Base-by-base conservation (phyloP, 2,888 invertebrate species). In the Agriopis leucophaearia region DNA sequence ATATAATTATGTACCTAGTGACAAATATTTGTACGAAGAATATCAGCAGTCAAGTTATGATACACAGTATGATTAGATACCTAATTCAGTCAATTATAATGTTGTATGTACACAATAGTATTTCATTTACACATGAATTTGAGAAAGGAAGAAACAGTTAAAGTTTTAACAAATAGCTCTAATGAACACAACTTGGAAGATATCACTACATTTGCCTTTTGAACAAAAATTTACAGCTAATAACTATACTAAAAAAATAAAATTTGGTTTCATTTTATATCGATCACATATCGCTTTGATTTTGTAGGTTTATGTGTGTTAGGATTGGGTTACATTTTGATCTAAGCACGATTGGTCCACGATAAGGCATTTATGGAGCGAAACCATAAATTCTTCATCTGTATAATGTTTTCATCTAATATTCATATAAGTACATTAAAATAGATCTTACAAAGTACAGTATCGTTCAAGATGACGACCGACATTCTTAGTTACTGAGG, bases 1-100 rank as follows among this genome's bases (percentile, higher is more conserved):
- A 85, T 87, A 81, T 79, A 78, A 78, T 84, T 27, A 27, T 1
- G 18, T 27, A 86, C 80, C 86, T 79, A 87, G 81, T 85, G 83
- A 85, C 80, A 83, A 81, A 86, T 80, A 86, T 90, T 90, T 90
- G 90, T 90, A 90, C 90, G 89, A 88, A 89, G 88, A 87, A 87
- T 87, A 88, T 85, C 81, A 84, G 86, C 82, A 88, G 85, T 88
- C 81, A 79, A 81, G 75, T 81, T 81, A 80, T 78, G 79, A 76
- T 82, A 81, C 76, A 80, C 75, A 77, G 72, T 78, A 76, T 78
- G 81, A 79, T 80, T 82, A 27, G 27, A 27, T 27, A 84, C 65
- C 79, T 85, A 82, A 84, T 84, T 88, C 88, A 88, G 88, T 88
- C 88, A 74, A 81, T 81, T 80, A 74, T 50, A 76, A 74, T 78